phyloP scores from a whole-genome alignment of 2,797 vertebrate genomes.

The Pseudomugil gertrudae region DNA sequence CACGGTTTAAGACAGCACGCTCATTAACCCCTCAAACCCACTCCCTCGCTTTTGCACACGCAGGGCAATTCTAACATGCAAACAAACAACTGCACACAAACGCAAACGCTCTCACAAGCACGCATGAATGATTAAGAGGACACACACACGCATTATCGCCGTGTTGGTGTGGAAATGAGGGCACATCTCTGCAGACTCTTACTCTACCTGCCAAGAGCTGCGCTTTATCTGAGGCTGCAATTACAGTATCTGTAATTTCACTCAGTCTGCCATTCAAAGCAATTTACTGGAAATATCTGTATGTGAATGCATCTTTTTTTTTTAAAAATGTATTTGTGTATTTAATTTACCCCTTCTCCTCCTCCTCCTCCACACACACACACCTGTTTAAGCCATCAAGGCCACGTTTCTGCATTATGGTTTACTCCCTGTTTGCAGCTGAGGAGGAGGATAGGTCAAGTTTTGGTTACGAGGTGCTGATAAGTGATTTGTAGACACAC shows the following conservation, averaged over 20 bases:
- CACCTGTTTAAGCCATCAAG: slow-evolving; percentile 61
- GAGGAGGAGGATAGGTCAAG: slow-evolving; percentile 38
- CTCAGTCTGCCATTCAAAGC: slow-evolving; percentile 59
- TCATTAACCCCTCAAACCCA: slow-evolving; percentile 81
- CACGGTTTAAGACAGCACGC: slow-evolving; percentile 74
- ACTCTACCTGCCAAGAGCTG: slow-evolving; percentile 77
- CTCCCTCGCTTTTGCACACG: slow-evolving; percentile 15
- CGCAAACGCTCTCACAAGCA: slow-evolving; percentile 51
- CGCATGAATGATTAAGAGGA: slow-evolving; percentile 35
- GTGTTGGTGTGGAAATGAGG: slow-evolving; percentile 71
- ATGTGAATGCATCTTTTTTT: slow-evolving; percentile 33
- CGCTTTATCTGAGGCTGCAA: slow-evolving; percentile 75
- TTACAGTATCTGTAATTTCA: slow-evolving; percentile 78
- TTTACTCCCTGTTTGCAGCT: slow-evolving; percentile 16
- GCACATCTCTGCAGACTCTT: slow-evolving; percentile 79
- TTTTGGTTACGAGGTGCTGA: slow-evolving; percentile 3
- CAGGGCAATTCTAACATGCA: not conserved
- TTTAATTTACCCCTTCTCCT: not conserved
- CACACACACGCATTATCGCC: slow-evolving; percentile 8
- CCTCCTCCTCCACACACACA: not conserved
- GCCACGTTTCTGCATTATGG: no score
- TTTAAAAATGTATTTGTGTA: no score
- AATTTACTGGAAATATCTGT: slow-evolving; percentile 52
- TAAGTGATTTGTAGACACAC: not conserved
- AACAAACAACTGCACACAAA: slow-evolving; percentile 16